Conservation (phyloP, 2,888 invertebrate genomes). For the Thereva unica region DNA sequence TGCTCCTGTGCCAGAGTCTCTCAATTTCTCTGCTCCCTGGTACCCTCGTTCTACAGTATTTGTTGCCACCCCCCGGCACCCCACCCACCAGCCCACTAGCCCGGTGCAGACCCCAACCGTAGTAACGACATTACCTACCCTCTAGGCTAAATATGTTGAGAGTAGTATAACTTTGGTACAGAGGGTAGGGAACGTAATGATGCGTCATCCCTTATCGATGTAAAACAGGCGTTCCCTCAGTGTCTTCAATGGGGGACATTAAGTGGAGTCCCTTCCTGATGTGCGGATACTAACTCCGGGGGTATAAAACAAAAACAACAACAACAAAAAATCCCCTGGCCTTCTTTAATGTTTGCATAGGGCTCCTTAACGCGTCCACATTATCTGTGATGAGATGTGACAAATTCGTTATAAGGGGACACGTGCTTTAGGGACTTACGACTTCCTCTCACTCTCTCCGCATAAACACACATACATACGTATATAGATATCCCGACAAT, state of each 20-base stretch:
- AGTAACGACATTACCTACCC: not conserved
- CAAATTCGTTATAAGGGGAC: slow-evolving; percentile 16
- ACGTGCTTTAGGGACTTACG: slow-evolving; percentile 27
- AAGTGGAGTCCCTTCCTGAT: not conserved
- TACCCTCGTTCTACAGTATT: no score
- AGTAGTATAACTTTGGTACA: not conserved
- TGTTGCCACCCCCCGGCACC: no score
- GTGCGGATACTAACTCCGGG: not conserved
- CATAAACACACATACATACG: not conserved
- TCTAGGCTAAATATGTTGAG: not conserved
- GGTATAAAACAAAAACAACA: not conserved
- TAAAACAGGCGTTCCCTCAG: slow-evolving; percentile 15
- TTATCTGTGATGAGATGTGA: slow-evolving; percentile 21
- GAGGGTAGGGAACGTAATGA: slow-evolving; percentile 12
- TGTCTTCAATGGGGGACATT: not conserved
- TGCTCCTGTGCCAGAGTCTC: no score
- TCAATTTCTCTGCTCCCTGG: no score
- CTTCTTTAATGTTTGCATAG: slow-evolving; percentile 8
- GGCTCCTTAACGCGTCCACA: slow-evolving; percentile 16
- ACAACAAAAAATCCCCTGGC: not conserved
- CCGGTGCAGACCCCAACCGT: no score
- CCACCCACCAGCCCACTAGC: no score
- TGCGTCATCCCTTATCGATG: slow-evolving; percentile 31
- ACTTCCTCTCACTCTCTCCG: not conserved
- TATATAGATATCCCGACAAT: not conserved